phyloP scores from a whole-genome alignment of 2,888 invertebrate species.

The Hofmannophila pseudospretella region DNA sequence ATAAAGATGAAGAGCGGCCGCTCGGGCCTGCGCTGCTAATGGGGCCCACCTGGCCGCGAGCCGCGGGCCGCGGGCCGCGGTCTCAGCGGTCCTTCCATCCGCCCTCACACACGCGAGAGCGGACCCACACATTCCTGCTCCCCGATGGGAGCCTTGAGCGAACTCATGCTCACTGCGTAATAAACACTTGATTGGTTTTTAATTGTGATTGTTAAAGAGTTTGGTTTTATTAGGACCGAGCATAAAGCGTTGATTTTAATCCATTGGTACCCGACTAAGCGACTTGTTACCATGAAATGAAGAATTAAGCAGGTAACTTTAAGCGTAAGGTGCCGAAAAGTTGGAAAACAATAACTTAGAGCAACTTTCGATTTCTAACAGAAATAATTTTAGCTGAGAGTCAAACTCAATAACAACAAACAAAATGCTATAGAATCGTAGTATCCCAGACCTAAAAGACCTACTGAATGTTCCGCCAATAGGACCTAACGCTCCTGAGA shows the following conservation, averaged over 20 bases:
- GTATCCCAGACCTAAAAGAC: too few species aligned
- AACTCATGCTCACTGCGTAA: conserved; percentile 21
- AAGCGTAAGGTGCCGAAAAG: too few species aligned
- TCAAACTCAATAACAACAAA: too few species aligned
- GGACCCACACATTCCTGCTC: conserved; percentile 37
- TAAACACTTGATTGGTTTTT: conserved; percentile 48
- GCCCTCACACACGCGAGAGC: conserved; percentile 30
- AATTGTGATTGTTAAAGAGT: conserved; percentile 32
- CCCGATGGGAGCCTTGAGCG: conserved; percentile 15
- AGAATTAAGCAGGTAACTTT: too few species aligned
- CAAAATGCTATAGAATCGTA: too few species aligned
- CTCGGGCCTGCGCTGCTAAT: conserved; percentile 71
- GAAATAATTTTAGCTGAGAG: too few species aligned
- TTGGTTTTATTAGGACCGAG: conserved; percentile 1
- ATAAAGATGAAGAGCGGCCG: conserved; percentile 78
- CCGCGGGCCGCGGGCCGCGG: conserved; percentile 27
- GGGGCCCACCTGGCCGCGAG: conserved; percentile 71
- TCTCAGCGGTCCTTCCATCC: conserved; percentile 27
- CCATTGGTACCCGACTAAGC: too few species aligned
- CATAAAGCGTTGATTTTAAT: not conserved
- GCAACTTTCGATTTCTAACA: too few species aligned
- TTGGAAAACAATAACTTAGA: too few species aligned
- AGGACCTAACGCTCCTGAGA: too few species aligned
- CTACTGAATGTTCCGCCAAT: too few species aligned
- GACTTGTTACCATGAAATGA: too few species aligned